A percentile compares a stretch with the other conserved stretches of the same genome.
Evolutionary conservation across 2,113 vertebrate species (phyloP).

Genomic region (Athene cunicularia): DNA sequence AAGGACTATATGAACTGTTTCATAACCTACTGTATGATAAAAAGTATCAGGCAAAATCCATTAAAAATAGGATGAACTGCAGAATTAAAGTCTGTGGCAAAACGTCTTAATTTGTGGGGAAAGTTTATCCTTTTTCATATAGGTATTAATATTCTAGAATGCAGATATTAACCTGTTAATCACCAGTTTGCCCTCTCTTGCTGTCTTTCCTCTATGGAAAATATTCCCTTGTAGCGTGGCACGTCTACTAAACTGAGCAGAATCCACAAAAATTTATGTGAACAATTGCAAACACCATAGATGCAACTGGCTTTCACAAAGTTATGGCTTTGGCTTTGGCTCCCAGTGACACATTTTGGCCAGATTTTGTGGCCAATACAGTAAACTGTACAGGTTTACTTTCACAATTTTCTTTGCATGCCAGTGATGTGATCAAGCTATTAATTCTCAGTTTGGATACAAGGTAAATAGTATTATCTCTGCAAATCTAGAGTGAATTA

Average conservation of each 20-base stretch:
- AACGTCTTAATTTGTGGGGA: not conserved
- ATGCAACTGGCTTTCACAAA: not conserved
- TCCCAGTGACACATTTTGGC: not conserved
- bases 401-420: not conserved
- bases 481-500: not conserved
- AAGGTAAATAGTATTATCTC: not conserved
- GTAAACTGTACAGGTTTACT: not conserved
- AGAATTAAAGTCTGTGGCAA: not conserved
- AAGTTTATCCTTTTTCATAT: not conserved
- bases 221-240: not conserved
- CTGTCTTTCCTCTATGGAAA: not conserved
- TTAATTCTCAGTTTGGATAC: not conserved
- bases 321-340: not conserved
- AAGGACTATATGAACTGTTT: not conserved
- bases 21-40: not conserved
- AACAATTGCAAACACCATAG: not conserved
- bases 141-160: not conserved
- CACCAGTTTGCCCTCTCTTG: not conserved
- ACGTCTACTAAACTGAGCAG: not conserved
- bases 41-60: not conserved
- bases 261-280: not conserved
- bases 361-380: not conserved
- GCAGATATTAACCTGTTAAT: not conserved
- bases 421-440: not conserved
- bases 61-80: not conserved